Evolutionary conservation across 2,113 vertebrate genomes (phyloP), one percentile per base, ranked within the genome.

Genomic region (Dipodomys ordii): DNA sequence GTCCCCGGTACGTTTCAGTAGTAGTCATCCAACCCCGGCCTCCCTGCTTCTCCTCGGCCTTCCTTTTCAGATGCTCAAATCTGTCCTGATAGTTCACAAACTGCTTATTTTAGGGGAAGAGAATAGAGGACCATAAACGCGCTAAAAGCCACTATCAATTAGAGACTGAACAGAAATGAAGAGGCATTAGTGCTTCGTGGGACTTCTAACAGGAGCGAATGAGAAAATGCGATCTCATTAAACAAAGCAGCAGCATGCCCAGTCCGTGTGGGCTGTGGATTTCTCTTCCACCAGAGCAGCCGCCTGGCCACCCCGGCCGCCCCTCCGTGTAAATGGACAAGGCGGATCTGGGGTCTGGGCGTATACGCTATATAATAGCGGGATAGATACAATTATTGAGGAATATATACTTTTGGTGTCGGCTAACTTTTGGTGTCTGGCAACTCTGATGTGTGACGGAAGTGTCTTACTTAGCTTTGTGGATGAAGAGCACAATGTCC

Each of bases 121-220:
- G 23, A 44, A 16, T 28, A 65, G 78, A 68, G 91, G 92, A 77
- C 28, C 30, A 68, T 78, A 80, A 94, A 84, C 80, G 30, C 74
- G 27, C 49, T 95, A 73, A 91, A 93, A 93, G 53, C 68, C 12
- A 87, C 30, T 25, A 68, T 28, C 46, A 32, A 16, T 92, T 91
- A 83, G 79, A 82, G 49, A 62, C 90, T 72, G 35, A 79, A 76
- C 32, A 81, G 72, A 91, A 80, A 67, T 35, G 5, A 83, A 80
- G 44, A 86, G 49, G 3, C 60, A 67, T 88, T 89, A 79, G 76
- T 49, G 46, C 22, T 89, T 76, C 39, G 2, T 67, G n/a, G n/a
- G 28, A 69, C 39, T 85, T 74, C 49, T 80, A 65, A 39, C 32
- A 46, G 65, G 44, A 76, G 67, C 57, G 83, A 32, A 76, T 53